Percentiles rank a stretch among this genome's conserved stretches.
These are phyloP conservation scores for Andrena dorsata DNA, from an alignment of 2,888 invertebrate species.

Conservation along the genomic window DNA sequence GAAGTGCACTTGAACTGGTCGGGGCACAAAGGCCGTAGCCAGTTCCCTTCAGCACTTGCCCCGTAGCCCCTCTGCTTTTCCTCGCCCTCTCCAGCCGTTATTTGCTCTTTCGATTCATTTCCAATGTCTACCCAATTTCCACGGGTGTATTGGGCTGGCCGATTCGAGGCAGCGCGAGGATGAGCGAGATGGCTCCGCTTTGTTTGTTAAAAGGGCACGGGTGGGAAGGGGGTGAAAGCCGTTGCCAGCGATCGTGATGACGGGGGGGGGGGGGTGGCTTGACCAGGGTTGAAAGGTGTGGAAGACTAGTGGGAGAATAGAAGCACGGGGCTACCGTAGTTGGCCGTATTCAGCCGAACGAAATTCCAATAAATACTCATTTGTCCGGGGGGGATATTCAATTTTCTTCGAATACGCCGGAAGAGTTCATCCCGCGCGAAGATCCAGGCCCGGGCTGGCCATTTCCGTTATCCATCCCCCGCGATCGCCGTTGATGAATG, in stretches of 20 bases:
- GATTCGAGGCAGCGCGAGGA: constrained; percentile 47
- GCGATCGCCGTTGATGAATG: constrained; percentile 49
- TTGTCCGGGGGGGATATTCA: constrained; percentile 68
- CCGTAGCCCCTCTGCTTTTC: neutral
- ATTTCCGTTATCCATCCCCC: constrained; percentile 36
- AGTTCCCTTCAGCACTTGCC: neutral
- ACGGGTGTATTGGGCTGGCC: constrained; percentile 68
- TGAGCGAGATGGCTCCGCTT: constrained; percentile 39
- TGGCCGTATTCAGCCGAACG: constrained; percentile 46
- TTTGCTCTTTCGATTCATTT: constrained; percentile 80
- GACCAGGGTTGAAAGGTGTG: constrained; percentile 24
- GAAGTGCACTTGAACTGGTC: constrained; percentile 65
- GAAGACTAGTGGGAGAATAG: constrained; percentile 7
- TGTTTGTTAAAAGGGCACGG: constrained; percentile 59
- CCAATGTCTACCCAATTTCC: constrained; percentile 80
- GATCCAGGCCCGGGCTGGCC: constrained; percentile 2
- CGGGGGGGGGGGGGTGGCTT: constrained; percentile 10
- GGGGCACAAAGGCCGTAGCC: constrained; percentile 54
- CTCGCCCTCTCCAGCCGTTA: constrained; percentile 61
- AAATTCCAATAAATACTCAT: constrained; percentile 76
- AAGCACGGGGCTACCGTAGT: neutral
- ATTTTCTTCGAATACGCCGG: constrained; percentile 39
- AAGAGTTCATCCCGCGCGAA: constrained; percentile 20
- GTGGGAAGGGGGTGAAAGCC: constrained; percentile 64
- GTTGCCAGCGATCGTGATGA: constrained; percentile 22